Evolutionary conservation across 2,888 invertebrate species (phyloP).

Genomic region (Epinotia bilunana): DNA sequence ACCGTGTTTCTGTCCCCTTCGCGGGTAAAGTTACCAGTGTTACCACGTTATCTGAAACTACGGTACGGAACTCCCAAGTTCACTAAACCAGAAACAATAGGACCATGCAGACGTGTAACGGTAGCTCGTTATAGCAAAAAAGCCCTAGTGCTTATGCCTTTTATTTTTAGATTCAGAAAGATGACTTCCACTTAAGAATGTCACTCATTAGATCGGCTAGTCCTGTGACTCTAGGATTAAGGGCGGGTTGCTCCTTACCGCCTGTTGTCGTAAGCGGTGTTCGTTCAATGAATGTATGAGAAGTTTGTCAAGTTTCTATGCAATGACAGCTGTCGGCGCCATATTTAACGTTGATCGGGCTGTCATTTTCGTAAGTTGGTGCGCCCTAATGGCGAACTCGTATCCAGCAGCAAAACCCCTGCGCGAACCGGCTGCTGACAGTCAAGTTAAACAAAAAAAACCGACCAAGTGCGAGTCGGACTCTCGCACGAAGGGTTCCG

Average conservation of each 20-base stretch:
- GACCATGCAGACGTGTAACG: constrained; percentile 58
- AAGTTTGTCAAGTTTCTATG: too few species aligned
- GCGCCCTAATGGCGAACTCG: not conserved
- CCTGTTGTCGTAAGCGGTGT: too few species aligned
- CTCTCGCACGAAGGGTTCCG: too few species aligned
- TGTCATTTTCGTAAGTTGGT: too few species aligned
- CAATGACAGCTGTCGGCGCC: too few species aligned
- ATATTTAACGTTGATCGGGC: too few species aligned
- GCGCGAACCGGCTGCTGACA: not conserved
- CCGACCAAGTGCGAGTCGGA: too few species aligned
- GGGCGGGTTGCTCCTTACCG: too few species aligned
- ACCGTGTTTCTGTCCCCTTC: constrained; percentile 54
- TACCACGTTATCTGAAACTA: constrained; percentile 51
- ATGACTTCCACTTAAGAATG: not conserved
- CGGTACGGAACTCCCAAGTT: constrained; percentile 60
- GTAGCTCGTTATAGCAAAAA: constrained; percentile 50
- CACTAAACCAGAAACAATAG: constrained; percentile 67
- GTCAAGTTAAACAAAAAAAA: not conserved
- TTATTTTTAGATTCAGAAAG: not conserved
- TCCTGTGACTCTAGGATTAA: not conserved
- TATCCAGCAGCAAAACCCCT: not conserved
- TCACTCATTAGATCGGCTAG: not conserved
- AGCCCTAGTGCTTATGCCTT: constrained; percentile 21
- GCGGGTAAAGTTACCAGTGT: constrained; percentile 63
- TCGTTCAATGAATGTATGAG: too few species aligned